phyloP scores from a whole-genome alignment of 1,140 invertebrate genomes.

The Asbolus verrucosus region DNA sequence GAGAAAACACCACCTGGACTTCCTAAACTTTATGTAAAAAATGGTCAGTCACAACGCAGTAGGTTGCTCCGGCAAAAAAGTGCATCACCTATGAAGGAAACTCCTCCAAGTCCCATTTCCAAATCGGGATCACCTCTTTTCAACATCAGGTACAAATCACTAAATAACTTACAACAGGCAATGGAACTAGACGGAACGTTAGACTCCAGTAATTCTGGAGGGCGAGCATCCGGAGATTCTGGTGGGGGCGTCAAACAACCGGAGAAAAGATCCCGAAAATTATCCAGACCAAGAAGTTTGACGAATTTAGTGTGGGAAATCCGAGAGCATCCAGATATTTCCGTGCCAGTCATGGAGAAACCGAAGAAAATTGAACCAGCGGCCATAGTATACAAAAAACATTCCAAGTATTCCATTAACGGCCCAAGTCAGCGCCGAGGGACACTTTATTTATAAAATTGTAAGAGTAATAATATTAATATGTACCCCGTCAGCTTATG shows the following conservation, averaged over 20 bases:
- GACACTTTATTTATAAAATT: constrained; percentile 62
- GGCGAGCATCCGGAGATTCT: constrained; percentile 85
- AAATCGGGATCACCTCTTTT: constrained; percentile 83
- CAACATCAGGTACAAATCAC: constrained; percentile 85
- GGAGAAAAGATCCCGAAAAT: constrained; percentile 81
- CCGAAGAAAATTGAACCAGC: constrained; percentile 61
- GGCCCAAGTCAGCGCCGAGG: constrained; percentile 56
- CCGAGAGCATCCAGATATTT: constrained; percentile 62
- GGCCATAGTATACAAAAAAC: constrained; percentile 63
- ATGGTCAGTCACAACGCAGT: constrained; percentile 74
- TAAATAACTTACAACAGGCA: constrained; percentile 82
- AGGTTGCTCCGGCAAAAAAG: constrained; percentile 79
- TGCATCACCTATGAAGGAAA: constrained; percentile 79
- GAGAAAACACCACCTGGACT: constrained; percentile 71
- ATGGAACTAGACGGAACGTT: constrained; percentile 84
- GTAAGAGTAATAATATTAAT: not conserved
- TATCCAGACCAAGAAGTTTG: constrained; percentile 83
- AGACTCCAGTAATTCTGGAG: constrained; percentile 89
- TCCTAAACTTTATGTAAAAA: constrained; percentile 84
- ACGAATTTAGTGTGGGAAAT: constrained; percentile 86
- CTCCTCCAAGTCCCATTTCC: constrained; percentile 71
- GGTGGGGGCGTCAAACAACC: constrained; percentile 80
- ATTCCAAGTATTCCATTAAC: constrained; percentile 61
- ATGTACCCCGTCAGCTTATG: constrained; percentile 46
- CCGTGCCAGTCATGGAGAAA: constrained; percentile 61